Base-by-base conservation (phyloP, 2,113 vertebrate species). In the Parotia lawesii region DNA sequence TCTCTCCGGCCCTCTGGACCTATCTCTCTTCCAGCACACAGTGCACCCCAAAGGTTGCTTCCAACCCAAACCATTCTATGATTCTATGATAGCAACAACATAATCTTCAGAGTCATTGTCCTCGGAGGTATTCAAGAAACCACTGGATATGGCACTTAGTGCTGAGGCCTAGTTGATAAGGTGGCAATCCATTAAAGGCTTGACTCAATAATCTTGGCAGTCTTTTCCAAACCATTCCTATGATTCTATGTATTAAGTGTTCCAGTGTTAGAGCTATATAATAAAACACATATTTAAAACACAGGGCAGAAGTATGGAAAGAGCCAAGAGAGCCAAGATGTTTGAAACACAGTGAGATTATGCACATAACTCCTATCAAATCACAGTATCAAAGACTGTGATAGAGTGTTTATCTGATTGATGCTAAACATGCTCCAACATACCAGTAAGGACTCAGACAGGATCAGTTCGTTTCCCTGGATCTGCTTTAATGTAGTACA, bases 31-130 rank as follows among this genome's bases (percentile, higher is more conserved):
- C 37, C 37, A 37, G 37, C 37, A 37, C 37, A 37, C 9, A 37
- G 37, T 37, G 9, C 37, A 37, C 37, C 37, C 37, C 37, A 37
- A 37, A 37, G 37, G 37, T 37, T 53, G 38, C 27, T 61, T 64
- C 62, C 47, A 67, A 40, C 3, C 24, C 24, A 75, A 61, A 60
- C 14, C 29, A 29, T 67, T 82, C 77, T 27, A 13, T 37, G 27
- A 42, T 40, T 42, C 42, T 44, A 1, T 40, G 53, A 67, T 1
- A 84, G 51, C 9, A 87, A 62, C 33, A 85, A 67, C 14, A 12
- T 4, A 81, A 29, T 31, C 9, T 38, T 72, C 15, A 64, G 11
- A 47, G 40, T 25, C n/a, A 60, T 11, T 0, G 0, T 27, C 29
- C 38, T 35, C 5, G 3, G n/a, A 54, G 25, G 8, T 54, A 29